Conservation (phyloP, 2,888 invertebrate genomes). For the Willowsia nigromaculata region DNA sequence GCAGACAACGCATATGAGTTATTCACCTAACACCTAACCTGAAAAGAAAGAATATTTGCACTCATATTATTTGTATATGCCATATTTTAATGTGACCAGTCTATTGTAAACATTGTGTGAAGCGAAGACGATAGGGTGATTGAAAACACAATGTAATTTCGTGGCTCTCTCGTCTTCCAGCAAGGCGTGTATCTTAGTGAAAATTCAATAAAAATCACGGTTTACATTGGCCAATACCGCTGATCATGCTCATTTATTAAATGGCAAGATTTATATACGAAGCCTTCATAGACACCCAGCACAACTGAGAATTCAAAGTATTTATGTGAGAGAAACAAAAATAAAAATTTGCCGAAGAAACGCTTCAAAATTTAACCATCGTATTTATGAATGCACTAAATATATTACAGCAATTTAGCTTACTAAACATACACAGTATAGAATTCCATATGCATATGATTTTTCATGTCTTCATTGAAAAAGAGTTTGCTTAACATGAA, state of each 20-base stretch:
- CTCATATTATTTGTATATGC: slow-evolving; percentile 10
- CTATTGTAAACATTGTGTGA: background rate
- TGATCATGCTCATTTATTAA: slow-evolving; percentile 24
- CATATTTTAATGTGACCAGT: background rate
- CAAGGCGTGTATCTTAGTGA: background rate
- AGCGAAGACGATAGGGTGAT: background rate
- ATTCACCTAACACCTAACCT: background rate
- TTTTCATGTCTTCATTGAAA: too few relatives aligned
- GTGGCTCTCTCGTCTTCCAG: too few relatives aligned
- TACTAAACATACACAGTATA: too few relatives aligned
- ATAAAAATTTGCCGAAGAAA: too few relatives aligned
- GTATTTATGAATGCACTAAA: too few relatives aligned
- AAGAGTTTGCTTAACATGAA: too few relatives aligned
- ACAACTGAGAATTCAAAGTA: too few relatives aligned
- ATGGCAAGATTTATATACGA: background rate
- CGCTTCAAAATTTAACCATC: too few relatives aligned
- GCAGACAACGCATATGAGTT: background rate
- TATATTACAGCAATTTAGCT: too few relatives aligned
- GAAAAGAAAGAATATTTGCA: background rate
- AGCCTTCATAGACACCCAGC: too few relatives aligned
- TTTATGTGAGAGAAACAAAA: too few relatives aligned
- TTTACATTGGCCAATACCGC: background rate
- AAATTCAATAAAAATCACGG: background rate
- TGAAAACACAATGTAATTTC: slow-evolving; percentile 27
- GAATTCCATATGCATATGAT: too few relatives aligned